Evolutionary conservation across 2,888 invertebrate species (phyloP).

Genomic region (Lithosia quadra): DNA sequence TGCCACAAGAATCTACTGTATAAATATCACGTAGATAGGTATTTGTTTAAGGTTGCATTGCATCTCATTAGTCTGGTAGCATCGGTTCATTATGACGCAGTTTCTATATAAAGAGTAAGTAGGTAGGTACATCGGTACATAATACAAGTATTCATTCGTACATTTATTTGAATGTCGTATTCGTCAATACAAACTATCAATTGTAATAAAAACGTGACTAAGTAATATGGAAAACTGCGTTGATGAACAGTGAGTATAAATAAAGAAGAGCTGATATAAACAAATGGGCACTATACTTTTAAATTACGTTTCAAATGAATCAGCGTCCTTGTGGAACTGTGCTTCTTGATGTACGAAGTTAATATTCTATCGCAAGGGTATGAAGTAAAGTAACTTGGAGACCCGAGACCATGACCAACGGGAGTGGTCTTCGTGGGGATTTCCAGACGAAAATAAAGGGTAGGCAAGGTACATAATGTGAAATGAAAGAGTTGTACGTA

Average conservation of each 20-base stretch:
- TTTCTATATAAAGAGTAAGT: not conserved
- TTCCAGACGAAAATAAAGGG: no score
- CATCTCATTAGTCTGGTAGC: not conserved
- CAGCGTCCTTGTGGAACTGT: not conserved
- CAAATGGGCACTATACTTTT: not conserved
- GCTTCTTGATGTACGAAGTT: not conserved
- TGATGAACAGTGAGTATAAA: conserved; percentile 10
- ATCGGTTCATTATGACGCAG: conserved; percentile 10
- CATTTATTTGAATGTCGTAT: conserved; percentile 14
- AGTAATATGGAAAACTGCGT: conserved; percentile 25
- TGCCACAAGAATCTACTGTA: no score
- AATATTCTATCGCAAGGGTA: not conserved
- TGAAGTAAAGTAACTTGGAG: no score
- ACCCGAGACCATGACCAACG: no score
- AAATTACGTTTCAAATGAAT: conserved; percentile 1
- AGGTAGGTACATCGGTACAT: no score
- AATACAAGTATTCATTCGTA: not conserved
- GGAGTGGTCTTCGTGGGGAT: no score
- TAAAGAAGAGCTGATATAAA: not conserved
- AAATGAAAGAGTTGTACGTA: no score
- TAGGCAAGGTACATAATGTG: no score
- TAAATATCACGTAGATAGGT: not conserved
- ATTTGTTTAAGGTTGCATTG: not conserved
- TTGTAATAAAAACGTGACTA: conserved; percentile 41
- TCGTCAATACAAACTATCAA: conserved; percentile 24